A percentile compares a stretch with the other conserved stretches of the same genome.
Evolutionary conservation across 2,113 vertebrate genomes (phyloP).

Genomic region (Pampusana beccarii): DNA sequence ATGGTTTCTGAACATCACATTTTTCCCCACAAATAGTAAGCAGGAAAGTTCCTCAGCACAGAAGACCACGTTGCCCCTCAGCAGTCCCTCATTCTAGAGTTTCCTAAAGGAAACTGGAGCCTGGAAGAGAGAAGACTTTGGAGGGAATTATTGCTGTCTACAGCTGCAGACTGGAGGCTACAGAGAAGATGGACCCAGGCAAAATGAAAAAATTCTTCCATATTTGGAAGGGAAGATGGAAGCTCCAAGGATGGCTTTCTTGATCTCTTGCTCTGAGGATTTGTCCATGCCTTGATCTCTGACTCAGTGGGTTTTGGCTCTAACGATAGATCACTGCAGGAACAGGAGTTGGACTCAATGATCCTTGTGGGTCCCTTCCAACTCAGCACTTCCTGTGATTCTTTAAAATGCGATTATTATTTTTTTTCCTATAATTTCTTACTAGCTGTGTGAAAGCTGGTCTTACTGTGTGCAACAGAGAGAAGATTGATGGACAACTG

Average conservation of each 20-base stretch:
- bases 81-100: neutral
- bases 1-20: neutral
- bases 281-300: neutral
- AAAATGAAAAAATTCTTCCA: neutral
- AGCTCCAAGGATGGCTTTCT: rapidly evolving
- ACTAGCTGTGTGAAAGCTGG: neutral
- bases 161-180: too few relatives aligned
- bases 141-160: neutral
- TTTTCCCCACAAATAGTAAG: neutral
- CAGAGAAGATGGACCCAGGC: neutral
- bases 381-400: too few relatives aligned
- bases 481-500: neutral
- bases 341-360: too few relatives aligned
- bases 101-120: neutral
- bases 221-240: neutral
- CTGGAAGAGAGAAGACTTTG: neutral
- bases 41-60: neutral
- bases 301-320: neutral
- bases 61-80: too few relatives aligned
- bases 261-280: neutral
- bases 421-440: neutral
- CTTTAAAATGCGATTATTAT: neutral
- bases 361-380: too few relatives aligned
- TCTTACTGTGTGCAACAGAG: neutral
- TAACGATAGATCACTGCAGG: neutral